Conservation (phyloP, 1,140 invertebrate species). For the Lepidurus apus region DNA sequence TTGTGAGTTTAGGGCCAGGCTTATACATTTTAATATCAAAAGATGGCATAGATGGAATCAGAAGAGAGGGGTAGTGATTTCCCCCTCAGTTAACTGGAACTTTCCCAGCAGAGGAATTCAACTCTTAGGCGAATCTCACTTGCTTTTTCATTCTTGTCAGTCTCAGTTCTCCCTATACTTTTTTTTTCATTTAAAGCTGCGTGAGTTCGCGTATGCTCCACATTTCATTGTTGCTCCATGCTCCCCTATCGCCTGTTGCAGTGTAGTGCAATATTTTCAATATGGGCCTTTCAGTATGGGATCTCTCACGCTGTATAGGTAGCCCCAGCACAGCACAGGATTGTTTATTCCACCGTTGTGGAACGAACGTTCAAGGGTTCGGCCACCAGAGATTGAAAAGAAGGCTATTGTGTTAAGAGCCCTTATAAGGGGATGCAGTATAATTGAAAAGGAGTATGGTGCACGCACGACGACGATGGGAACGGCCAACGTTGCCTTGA, state of each 20-base stretch:
- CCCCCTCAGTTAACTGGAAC: not conserved
- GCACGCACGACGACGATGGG: no score
- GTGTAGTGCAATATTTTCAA: no score
- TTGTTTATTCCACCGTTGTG: not conserved
- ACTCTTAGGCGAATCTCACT: not conserved
- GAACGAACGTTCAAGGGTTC: not conserved
- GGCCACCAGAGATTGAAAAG: not conserved
- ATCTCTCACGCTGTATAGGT: not conserved
- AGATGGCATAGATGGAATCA: not conserved
- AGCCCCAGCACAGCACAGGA: not conserved
- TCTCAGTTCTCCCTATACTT: not conserved
- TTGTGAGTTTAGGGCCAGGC: not conserved
- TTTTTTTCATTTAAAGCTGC: not conserved
- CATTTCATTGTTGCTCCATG: not conserved
- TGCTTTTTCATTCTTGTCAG: not conserved
- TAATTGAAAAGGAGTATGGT: constrained; percentile 22
- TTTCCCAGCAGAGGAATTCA: not conserved
- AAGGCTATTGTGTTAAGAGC: not conserved
- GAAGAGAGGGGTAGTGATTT: not conserved
- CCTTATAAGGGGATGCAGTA: not conserved
- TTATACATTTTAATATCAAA: not conserved
- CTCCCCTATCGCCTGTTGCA: not conserved
- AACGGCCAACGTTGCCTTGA: not conserved
- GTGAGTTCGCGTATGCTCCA: not conserved
- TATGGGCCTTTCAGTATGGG: not conserved